Evolutionary conservation across 1,140 invertebrate genomes (phyloP), one percentile per base, ranked within the genome.

Genomic region (Coptotermes formosanus): DNA sequence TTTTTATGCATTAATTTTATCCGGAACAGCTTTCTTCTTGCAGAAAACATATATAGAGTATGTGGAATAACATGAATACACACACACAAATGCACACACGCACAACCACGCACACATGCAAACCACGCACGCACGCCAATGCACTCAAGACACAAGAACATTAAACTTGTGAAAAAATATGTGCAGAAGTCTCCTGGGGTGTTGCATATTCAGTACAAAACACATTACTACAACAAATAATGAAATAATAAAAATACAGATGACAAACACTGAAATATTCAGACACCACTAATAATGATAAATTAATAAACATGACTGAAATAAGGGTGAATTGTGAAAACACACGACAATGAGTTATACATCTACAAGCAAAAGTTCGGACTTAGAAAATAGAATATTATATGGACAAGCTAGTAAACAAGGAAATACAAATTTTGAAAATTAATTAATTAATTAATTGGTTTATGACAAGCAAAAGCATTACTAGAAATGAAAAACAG

Each of bases 181-280:
- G 64, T 75, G 64, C 64, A 75, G 14, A 75, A 75, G 64, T 75
- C 3, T 75, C 64, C 14, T 14, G n/a, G 64, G 4, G 64, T 75
- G n/a, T 75, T 75, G 64, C 25, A 14, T 75, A 6, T 30, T 30
- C 25, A 14, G 25, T n/a, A 43, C 30, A 85, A 69, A 19, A 85
- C 43, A 81, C 25, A 25, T 25, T 64, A 48, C 86, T 84, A 38
- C 45, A 55, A 83, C 64, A 83, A 85, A 45, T 82, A 88, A 55
- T 48, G 9, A 83, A 83, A 19, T 23, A 45, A 55, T 38, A 32
- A 86, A 82, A 87, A 85, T 82, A 75, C 64, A 75, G 64, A 25
- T 75, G 64, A 75, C 7, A 75, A 59, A 75, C 64, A 75, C 25
- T n/a, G 25, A 75, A 75, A 30, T 75, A 75, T 75, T 75, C 19